A percentile compares a stretch with the other conserved stretches of the same genome.
These are phyloP conservation scores for Physella acuta DNA, from an alignment of 1,140 invertebrate species.

Conservation along the genomic window DNA sequence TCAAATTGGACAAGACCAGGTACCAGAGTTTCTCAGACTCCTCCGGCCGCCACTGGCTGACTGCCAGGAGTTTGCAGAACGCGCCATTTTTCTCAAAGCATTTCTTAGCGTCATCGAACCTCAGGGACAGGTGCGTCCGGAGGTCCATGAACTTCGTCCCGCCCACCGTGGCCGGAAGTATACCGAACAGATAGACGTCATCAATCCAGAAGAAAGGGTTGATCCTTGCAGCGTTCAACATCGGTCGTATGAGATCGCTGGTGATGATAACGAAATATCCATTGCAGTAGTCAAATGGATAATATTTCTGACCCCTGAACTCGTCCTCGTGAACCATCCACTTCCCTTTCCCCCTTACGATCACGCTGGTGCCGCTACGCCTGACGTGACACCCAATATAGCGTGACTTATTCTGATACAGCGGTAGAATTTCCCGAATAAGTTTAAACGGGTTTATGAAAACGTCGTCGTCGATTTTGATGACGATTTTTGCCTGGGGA, in stretches of 20 bases:
- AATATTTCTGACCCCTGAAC: slow-evolving; percentile 35
- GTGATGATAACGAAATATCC: slow-evolving; percentile 58
- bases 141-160: slow-evolving; percentile 31
- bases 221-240: slow-evolving; percentile 46
- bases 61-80: slow-evolving; percentile 27
- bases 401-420: slow-evolving; percentile 15
- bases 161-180: slow-evolving; percentile 41
- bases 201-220: slow-evolving; percentile 57
- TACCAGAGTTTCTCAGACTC: slow-evolving; percentile 23
- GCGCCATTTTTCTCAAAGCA: slow-evolving; percentile 25
- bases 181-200: slow-evolving; percentile 32
- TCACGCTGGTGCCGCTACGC: slow-evolving; percentile 31
- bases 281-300: slow-evolving; percentile 53
- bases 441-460: slow-evolving; percentile 71
- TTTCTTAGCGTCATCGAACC: slow-evolving; percentile 25
- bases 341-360: slow-evolving; percentile 24
- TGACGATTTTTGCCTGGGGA: slow-evolving; percentile 67
- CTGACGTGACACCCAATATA: slow-evolving; percentile 36
- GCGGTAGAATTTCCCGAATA: neutral
- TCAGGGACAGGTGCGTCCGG: slow-evolving; percentile 30
- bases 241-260: slow-evolving; percentile 49
- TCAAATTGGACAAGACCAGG: slow-evolving; percentile 5
- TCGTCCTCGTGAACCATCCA: slow-evolving; percentile 30
- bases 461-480: slow-evolving; percentile 89
- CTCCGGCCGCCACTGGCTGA: slow-evolving; percentile 11